Evolutionary conservation across 2,888 invertebrate species (phyloP).

Genomic region (Acanthacorydalis orientalis): DNA sequence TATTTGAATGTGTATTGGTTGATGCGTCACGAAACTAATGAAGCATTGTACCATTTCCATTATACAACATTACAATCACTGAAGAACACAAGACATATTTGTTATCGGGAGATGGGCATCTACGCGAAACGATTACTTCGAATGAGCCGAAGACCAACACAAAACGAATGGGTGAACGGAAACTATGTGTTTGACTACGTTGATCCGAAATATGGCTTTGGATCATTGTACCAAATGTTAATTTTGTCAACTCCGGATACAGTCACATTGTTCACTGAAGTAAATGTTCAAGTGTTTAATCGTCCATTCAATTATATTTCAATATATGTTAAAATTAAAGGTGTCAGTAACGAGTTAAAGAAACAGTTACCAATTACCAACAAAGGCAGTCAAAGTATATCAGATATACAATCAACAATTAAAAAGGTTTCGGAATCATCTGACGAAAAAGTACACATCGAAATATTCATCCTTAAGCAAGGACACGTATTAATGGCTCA

Average conservation of each 20-base stretch:
- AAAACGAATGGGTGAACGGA: slow-evolving; percentile 16
- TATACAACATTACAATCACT: slow-evolving; percentile 27
- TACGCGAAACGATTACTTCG: slow-evolving; percentile 21
- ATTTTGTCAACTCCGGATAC: slow-evolving; percentile 11
- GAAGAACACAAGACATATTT: slow-evolving; percentile 25
- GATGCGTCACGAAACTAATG: slow-evolving; percentile 26
- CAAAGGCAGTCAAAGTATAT: too few species aligned
- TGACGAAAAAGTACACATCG: background rate
- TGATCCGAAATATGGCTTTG: slow-evolving; percentile 25
- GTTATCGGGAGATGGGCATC: slow-evolving; percentile 18
- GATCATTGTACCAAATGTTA: slow-evolving; percentile 20
- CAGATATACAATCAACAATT: background rate
- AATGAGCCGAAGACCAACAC: slow-evolving; percentile 17
- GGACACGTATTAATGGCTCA: background rate
- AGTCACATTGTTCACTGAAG: slow-evolving; percentile 9
- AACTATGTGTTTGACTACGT: slow-evolving; percentile 24
- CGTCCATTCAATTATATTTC: slow-evolving; percentile 4
- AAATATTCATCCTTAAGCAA: background rate
- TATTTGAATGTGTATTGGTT: slow-evolving; percentile 27
- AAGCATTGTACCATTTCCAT: slow-evolving; percentile 29
- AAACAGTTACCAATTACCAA: too few species aligned
- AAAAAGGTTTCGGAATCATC: too few species aligned
- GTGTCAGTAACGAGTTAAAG: too few species aligned
- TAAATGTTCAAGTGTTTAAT: slow-evolving; percentile 11
- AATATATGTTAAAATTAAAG: background rate